Percentiles rank a stretch among this genome's conserved stretches.
Evolutionary conservation across 2,888 invertebrate genomes (phyloP).

Genomic region (Lamellibrachia columna): DNA sequence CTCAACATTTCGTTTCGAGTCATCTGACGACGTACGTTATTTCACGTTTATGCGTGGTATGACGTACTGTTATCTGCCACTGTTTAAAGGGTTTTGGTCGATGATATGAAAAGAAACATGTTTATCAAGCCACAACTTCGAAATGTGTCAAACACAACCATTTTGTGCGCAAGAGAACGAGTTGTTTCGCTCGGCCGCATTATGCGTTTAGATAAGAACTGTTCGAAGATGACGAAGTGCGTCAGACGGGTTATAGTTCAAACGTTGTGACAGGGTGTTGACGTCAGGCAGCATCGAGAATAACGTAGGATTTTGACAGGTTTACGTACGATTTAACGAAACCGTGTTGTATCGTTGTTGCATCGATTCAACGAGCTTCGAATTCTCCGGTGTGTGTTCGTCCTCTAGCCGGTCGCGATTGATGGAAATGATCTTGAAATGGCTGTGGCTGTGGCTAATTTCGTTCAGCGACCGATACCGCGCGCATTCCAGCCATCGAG

Average conservation of each 20-base stretch:
- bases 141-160: not conserved
- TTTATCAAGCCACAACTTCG: not conserved
- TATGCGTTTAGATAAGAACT: not conserved
- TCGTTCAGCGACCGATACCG: not conserved
- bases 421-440: not conserved
- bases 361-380: not conserved
- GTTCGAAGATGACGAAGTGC: not conserved
- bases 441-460: not conserved
- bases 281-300: not conserved
- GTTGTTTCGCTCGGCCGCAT: not conserved
- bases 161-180: not conserved
- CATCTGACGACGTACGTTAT: no score
- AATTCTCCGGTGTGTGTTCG: not conserved
- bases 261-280: not conserved
- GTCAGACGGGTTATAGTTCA: not conserved
- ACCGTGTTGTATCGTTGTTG: not conserved
- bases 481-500: not conserved
- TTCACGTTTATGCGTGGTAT: not conserved
- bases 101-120: no score
- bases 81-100: no score
- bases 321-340: not conserved
- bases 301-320: not conserved
- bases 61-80: not conserved
- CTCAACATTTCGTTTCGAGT: not conserved
- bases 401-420: not conserved